Percentiles rank a stretch among this genome's conserved stretches.
phyloP scores from a whole-genome alignment of 2,797 vertebrate genomes.

The Xenopus petersii region DNA sequence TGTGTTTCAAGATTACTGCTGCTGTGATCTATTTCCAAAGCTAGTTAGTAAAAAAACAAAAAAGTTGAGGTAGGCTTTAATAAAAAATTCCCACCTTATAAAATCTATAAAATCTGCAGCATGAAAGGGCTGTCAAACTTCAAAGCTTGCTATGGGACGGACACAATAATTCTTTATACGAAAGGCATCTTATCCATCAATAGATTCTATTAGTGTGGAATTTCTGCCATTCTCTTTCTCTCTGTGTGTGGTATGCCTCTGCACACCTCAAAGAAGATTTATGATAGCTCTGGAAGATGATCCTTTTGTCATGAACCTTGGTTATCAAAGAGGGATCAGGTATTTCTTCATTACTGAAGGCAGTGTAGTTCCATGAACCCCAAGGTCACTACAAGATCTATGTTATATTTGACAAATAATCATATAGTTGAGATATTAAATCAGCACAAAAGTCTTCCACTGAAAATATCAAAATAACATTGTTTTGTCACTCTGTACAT shows the following conservation, averaged over 20 bases:
- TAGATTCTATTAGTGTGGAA: constrained; percentile 11
- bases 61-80: not conserved
- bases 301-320: not conserved
- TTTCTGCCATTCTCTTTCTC: not conserved
- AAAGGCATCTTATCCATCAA: constrained; percentile 6
- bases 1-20: no score
- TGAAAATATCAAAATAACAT: no score
- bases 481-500: no score
- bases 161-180: not conserved
- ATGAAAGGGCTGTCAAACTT: constrained; percentile 7
- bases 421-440: not conserved
- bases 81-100: not conserved
- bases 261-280: constrained; percentile 2
- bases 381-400: not conserved
- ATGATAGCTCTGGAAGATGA: constrained; percentile 11
- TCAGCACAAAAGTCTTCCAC: no score
- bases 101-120: not conserved
- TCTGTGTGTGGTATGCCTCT: not conserved
- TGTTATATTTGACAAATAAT: not conserved
- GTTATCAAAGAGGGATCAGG: constrained; percentile 4
- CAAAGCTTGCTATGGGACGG: not conserved
- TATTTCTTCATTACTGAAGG: not conserved
- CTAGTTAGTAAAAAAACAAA: no score
- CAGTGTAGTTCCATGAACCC: not conserved
- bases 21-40: no score